These are phyloP conservation scores for Scatophagus argus DNA, from an alignment of 2,113 vertebrate species.

Conservation along the genomic window DNA sequence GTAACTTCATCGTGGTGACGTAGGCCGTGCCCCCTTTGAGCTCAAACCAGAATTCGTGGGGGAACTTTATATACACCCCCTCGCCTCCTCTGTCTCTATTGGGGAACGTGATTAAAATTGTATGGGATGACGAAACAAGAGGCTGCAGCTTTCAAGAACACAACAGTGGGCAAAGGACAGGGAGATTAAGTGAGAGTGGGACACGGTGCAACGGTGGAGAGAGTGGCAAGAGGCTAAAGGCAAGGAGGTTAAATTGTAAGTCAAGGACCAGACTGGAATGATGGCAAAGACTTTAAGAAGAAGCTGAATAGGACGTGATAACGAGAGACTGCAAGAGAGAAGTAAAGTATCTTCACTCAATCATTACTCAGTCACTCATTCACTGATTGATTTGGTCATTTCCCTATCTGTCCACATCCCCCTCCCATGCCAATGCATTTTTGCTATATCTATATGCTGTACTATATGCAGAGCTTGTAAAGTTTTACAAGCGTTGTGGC, in stretches of 20 bases:
- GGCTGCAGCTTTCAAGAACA: slow-evolving; percentile 41
- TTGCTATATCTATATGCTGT: slow-evolving; percentile 23
- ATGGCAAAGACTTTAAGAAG: not conserved
- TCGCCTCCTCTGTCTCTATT: not conserved
- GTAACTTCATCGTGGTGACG: slow-evolving; percentile 40
- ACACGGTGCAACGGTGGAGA: slow-evolving; percentile 9
- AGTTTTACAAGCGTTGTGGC: slow-evolving; percentile 56
- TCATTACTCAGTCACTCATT: slow-evolving; percentile 41
- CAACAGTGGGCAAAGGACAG: slow-evolving; percentile 17
- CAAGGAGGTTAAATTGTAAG: slow-evolving; percentile 31
- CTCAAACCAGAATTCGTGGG: not conserved
- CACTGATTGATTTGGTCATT: slow-evolving; percentile 28
- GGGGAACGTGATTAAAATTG: slow-evolving; percentile 54
- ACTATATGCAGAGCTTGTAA: slow-evolving; percentile 26
- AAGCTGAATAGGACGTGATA: slow-evolving; percentile 7
- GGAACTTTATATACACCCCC: slow-evolving; percentile 23
- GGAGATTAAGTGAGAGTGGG: slow-evolving; percentile 28
- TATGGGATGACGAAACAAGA: slow-evolving; percentile 41
- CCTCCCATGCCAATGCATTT: slow-evolving; percentile 27
- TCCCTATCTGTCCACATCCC: not conserved
- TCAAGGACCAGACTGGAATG: slow-evolving; percentile 10
- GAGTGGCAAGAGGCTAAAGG: not conserved
- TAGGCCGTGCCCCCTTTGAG: slow-evolving; percentile 10
- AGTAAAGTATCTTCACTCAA: not conserved
- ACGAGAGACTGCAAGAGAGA: not conserved